These are phyloP conservation scores for Papilio demoleus DNA, from an alignment of 2,888 invertebrate species.

Conservation along the genomic window DNA sequence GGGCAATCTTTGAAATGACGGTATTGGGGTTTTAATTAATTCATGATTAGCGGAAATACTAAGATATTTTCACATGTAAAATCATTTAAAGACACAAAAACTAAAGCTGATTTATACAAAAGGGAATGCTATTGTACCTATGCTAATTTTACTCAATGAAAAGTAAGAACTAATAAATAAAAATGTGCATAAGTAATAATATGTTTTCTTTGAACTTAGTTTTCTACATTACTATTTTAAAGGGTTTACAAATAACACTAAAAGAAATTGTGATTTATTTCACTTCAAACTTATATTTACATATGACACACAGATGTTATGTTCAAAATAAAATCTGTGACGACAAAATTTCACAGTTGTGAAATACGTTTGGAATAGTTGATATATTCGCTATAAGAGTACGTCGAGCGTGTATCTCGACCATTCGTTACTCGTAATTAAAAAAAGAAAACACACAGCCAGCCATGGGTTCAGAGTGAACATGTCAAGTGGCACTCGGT, in stretches of 20 bases:
- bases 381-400: constrained; percentile 36
- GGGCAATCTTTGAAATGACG: constrained; percentile 2
- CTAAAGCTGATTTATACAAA: too few relatives aligned
- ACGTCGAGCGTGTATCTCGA: constrained; percentile 45
- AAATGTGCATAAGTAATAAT: too few relatives aligned
- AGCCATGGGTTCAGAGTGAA: constrained; percentile 56
- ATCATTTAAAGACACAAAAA: too few relatives aligned
- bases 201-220: too few relatives aligned
- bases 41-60: too few relatives aligned
- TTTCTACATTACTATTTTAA: too few relatives aligned
- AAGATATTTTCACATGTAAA: too few relatives aligned
- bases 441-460: constrained; percentile 61
- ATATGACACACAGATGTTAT: background rate
- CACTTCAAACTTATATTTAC: background rate
- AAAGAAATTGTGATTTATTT: background rate
- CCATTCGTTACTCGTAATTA: constrained; percentile 48
- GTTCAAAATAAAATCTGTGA: background rate
- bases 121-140: too few relatives aligned
- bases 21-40: background rate
- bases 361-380: constrained; percentile 34
- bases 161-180: too few relatives aligned
- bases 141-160: too few relatives aligned
- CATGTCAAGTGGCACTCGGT: constrained; percentile 67
- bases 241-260: background rate
- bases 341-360: constrained; percentile 14